Base-by-base conservation (phyloP, 2,113 vertebrate species). In the Pachycephala philippinensis region DNA sequence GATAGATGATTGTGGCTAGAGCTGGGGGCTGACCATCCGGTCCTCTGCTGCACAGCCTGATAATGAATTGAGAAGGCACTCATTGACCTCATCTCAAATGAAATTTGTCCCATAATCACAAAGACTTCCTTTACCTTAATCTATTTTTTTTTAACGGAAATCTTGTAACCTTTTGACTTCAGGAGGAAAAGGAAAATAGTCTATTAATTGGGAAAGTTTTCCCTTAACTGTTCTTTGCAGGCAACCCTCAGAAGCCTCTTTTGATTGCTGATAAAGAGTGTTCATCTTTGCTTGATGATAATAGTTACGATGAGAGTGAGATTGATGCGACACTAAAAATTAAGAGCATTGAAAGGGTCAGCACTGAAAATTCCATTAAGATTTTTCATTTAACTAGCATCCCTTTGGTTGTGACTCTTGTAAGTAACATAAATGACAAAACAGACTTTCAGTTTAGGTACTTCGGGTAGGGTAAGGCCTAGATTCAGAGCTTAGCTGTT, bases 21-120 rank as follows among this genome's bases (percentile, higher is more conserved):
- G 71, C 91, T 87, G 79, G 30, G 80, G 75, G 28, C 69, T 90
- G 92, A 53, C 84, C 64, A 64, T 84, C 75, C 33, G 1, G 44
- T 76, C 76, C 86, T 89, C 57, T 95, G 78, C 78, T 85, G 75
- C 21, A 2, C 71, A 76, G 88, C 64, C 68, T 75, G 44, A 31
- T 95, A 77, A 90, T 85, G 77, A 84, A 80, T 69, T 84, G 83
- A 87, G 85, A 93, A 88, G n/a, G 75, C 94, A 74, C 88, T 79
- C 28, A n/a, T 84, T 96, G 91, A 96, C 92, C 83, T 91, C 92
- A 65, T 84, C 75, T 89, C 56, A 86, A 96, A 94, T 80, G 76
- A 89, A 87, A 86, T 78, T 78, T 71, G 85, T 95, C 74, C 57
- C 80, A 77, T 95, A 97, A 75, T 96, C 59, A 31, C 15, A 27